A percentile compares a stretch with the other conserved stretches of the same genome.
phyloP scores from a whole-genome alignment of 2,888 invertebrate genomes.

The Drosophila pseudotakahashii region DNA sequence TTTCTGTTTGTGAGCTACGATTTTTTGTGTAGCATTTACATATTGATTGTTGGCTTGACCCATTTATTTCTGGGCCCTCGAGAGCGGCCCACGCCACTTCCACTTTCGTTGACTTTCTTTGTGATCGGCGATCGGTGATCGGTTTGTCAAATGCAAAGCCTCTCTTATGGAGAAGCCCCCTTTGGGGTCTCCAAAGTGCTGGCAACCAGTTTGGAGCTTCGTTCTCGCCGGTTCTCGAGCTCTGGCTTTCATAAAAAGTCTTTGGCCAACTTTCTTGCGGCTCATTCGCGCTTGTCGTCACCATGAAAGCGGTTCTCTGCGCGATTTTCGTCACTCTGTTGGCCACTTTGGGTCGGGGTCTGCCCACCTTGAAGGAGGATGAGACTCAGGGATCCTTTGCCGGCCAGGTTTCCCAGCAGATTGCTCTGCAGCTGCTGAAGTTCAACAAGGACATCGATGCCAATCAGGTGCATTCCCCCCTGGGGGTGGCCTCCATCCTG shows the following conservation, averaged over 20 bases:
- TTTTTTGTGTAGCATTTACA: constrained; percentile 56
- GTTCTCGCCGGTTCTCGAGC: constrained; percentile 58
- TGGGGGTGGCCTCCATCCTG: constrained; percentile 87
- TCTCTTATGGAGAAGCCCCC: not conserved
- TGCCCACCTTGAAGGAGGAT: constrained; percentile 44
- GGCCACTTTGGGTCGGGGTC: constrained; percentile 35
- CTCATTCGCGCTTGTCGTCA: constrained; percentile 78
- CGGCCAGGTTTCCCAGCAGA: constrained; percentile 80
- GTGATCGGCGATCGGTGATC: constrained; percentile 11
- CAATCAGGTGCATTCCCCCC: constrained; percentile 88
- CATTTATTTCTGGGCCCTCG: constrained; percentile 48
- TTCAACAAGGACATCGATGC: constrained; percentile 82
- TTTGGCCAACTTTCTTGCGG: constrained; percentile 78
- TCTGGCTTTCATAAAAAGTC: constrained; percentile 81
- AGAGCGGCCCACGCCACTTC: constrained; percentile 75
- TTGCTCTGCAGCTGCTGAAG: constrained; percentile 82
- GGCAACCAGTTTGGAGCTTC: constrained; percentile 64
- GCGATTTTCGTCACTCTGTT: constrained; percentile 50
- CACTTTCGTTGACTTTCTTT: constrained; percentile 75
- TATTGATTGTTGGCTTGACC: constrained; percentile 73
- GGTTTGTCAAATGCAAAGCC: constrained; percentile 18
- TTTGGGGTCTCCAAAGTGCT: not conserved
- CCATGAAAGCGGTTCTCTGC: constrained; percentile 61
- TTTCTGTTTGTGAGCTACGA: not conserved
- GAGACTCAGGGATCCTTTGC: constrained; percentile 64